Evolutionary conservation across 2,113 vertebrate genomes (phyloP).

Genomic region (Oceanodroma tethys): DNA sequence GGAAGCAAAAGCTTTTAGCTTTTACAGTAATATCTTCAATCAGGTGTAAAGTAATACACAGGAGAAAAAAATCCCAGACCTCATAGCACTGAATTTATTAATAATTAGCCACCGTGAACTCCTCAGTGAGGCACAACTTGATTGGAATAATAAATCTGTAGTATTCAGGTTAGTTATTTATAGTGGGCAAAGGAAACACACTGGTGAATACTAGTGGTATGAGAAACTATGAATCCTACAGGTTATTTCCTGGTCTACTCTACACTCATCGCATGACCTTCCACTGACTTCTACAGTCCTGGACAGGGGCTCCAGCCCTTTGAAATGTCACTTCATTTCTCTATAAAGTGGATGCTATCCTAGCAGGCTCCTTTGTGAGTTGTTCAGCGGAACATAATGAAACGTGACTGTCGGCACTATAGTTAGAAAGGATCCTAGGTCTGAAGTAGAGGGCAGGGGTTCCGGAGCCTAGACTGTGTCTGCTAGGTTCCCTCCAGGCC

Average conservation of each 20-base stretch:
- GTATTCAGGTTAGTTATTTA: neutral
- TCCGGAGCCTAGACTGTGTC: fast-evolving
- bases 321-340: fast-evolving
- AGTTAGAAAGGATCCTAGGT: too few relatives aligned
- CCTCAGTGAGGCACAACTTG: neutral
- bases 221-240: neutral
- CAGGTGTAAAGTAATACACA: constrained; percentile 13
- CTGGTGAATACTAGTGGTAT: fast-evolving
- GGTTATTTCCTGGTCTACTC: neutral
- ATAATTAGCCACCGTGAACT: neutral
- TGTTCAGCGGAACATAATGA: fast-evolving
- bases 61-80: neutral
- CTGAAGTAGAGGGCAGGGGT: neutral
- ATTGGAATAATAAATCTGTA: neutral
- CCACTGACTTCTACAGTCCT: neutral
- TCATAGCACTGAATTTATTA: neutral
- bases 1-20: neutral
- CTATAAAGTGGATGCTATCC: fast-evolving
- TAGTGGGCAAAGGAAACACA: neutral
- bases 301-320: too few relatives aligned
- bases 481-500: fast-evolving
- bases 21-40: neutral
- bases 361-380: neutral
- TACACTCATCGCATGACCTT: fast-evolving
- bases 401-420: fast-evolving